Evolutionary conservation across 1,140 invertebrate species (phyloP).

Genomic region (Hypothenemus hampei): DNA sequence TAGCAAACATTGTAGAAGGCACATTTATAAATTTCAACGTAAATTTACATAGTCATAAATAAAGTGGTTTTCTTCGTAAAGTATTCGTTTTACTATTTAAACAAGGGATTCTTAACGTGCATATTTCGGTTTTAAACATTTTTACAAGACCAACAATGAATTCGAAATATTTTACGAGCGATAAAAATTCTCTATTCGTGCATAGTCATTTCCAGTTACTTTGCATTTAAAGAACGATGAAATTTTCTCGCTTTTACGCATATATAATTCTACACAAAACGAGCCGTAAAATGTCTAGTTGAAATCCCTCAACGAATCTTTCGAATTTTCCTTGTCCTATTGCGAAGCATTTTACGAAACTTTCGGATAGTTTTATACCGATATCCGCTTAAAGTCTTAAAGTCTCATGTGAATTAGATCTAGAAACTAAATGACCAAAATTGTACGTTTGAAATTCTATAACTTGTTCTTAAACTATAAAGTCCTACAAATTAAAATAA

Average conservation of each 20-base stretch:
- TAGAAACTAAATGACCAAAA: too few relatives aligned
- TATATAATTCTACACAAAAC: not conserved
- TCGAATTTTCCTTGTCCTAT: not conserved
- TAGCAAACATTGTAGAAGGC: too few relatives aligned
- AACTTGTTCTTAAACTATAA: too few relatives aligned
- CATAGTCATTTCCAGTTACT: not conserved
- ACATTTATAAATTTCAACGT: too few relatives aligned
- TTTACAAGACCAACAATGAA: not conserved
- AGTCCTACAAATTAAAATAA: too few relatives aligned
- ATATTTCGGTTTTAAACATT: not conserved
- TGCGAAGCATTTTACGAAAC: too few relatives aligned
- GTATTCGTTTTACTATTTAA: not conserved
- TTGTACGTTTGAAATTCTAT: too few relatives aligned
- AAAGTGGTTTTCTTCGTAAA: not conserved
- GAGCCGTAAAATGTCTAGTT: not conserved
- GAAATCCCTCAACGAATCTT: not conserved
- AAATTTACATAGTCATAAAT: not conserved
- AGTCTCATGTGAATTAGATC: too few relatives aligned
- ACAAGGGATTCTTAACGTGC: not conserved
- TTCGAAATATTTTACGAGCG: not conserved
- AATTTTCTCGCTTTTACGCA: not conserved
- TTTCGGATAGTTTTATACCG: too few relatives aligned
- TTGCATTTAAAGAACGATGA: not conserved
- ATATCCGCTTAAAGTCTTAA: too few relatives aligned
- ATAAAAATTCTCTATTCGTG: not conserved